A percentile compares a stretch with the other conserved stretches of the same genome.
Conservation (phyloP, 2,113 vertebrate species). For the Dascyllus trimaculatus region DNA sequence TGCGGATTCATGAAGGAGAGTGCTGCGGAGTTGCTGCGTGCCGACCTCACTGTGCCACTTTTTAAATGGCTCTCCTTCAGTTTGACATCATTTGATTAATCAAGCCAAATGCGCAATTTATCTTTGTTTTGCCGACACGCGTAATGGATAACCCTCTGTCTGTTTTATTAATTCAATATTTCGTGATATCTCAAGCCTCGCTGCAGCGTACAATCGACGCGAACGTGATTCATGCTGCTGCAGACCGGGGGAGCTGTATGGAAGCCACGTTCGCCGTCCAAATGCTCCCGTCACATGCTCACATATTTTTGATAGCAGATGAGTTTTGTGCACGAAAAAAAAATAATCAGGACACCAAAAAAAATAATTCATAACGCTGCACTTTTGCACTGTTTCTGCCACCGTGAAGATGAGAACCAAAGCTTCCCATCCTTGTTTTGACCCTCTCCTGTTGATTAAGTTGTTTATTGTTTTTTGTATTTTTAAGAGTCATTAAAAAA, state of each 20-base stretch:
- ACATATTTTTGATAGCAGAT: constrained; percentile 40
- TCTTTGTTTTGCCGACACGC: constrained; percentile 32
- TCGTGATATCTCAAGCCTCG: constrained; percentile 16
- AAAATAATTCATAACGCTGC: constrained; percentile 31
- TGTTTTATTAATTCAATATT: constrained; percentile 16
- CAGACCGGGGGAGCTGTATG: constrained; percentile 14
- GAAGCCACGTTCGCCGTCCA: neutral
- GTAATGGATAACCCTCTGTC: neutral
- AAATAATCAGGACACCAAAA: constrained; percentile 16
- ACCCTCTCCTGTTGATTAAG: constrained; percentile 11
- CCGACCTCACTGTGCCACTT: constrained; percentile 46
- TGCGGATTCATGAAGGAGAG: constrained; percentile 31
- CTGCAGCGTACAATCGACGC: neutral
- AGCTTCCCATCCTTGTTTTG: neutral
- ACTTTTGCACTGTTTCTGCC: neutral
- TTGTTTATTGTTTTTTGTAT: constrained; percentile 32
- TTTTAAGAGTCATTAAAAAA: constrained; percentile 26
- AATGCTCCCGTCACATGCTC: neutral
- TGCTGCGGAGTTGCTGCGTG: neutral
- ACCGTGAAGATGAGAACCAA: neutral
- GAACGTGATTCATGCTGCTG: neutral
- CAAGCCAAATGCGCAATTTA: neutral
- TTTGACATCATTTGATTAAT: constrained; percentile 41
- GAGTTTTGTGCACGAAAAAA: constrained; percentile 9
- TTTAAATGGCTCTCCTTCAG: constrained; percentile 20